Base-by-base conservation (phyloP, 2,113 vertebrate species). In the Mixornis gularis region DNA sequence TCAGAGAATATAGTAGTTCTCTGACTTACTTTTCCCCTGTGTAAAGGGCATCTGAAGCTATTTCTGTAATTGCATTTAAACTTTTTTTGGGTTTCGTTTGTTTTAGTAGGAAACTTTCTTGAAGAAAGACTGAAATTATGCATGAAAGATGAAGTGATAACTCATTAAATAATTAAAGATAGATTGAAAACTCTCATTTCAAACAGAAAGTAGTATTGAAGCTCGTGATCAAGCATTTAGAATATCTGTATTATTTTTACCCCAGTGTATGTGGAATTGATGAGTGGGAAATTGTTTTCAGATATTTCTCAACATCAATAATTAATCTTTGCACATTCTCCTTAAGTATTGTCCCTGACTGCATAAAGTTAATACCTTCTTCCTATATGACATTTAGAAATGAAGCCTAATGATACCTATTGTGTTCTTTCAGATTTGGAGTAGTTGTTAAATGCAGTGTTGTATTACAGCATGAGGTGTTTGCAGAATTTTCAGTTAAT, bases 161-260 rank as follows among this genome's bases (percentile, higher is more conserved):
- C 20, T 89, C 21, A 53, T 76, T 49, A 76, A 71, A 53, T 70
- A 90, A 77, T 59, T 52, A 74, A 65, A 36, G 43, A 24, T 38
- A 22, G 55, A 26, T 66, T 63, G 17, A 86, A 81, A 81, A 58
- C 44, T 92, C 27, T 40, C 10, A 48, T 93, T 87, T 85, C 29
- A 69, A 63, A 90, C n/a, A 83, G 44, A 63, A 91, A 79, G 84
- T 83, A 27, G 10, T 22, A 24, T 46, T 53, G 36, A 59, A 41
- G 26, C 7, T 82, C 1, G 0, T 70, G 80, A 76, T 73, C 17
- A 79, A 64, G 64, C 32, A 48, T 83, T 85, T 90, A 74, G 73
- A 93, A 58, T 78, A 64, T 70, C 30, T 59, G 51, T 30, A 69
- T 96, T 90, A 59, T 86, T 95, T 96, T 95, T 88, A 77, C 29